Evolutionary conservation across 2,888 invertebrate genomes (phyloP).

Genomic region (Tinea trinotella): DNA sequence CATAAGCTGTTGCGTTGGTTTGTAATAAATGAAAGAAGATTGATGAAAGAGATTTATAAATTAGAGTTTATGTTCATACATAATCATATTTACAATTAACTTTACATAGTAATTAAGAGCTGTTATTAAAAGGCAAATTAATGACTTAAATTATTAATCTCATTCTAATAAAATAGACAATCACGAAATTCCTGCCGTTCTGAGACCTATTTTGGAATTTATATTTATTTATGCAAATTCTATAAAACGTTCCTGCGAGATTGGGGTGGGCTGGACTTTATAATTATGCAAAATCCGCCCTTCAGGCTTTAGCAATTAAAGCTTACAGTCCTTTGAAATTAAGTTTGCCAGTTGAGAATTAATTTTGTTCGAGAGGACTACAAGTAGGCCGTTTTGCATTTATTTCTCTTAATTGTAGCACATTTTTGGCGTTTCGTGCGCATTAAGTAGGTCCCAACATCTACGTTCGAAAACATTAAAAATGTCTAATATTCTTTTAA

Average conservation of each 20-base stretch:
- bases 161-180: neutral
- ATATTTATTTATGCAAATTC: slow-evolving; percentile 59
- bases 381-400: slow-evolving; percentile 1
- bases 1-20: no score
- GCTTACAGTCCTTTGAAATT: slow-evolving; percentile 32
- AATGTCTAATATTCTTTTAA: no score
- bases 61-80: no score
- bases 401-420: neutral
- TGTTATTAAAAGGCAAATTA: no score
- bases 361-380: slow-evolving; percentile 29
- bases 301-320: slow-evolving; percentile 26
- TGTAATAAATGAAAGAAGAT: no score
- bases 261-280: slow-evolving; percentile 32
- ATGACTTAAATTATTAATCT: neutral
- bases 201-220: slow-evolving; percentile 29
- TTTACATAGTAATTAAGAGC: no score
- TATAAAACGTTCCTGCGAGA: slow-evolving; percentile 47
- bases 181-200: slow-evolving; percentile 17
- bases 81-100: no score
- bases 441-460: no score
- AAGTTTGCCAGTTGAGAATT: slow-evolving; percentile 41
- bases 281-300: slow-evolving; percentile 63
- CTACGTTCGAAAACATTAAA: no score
- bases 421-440: slow-evolving; percentile 2
- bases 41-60: no score